A percentile compares a stretch with the other conserved stretches of the same genome.
Conservation (phyloP, 2,888 invertebrate species). For the Caenorhabditis sp. region DNA sequence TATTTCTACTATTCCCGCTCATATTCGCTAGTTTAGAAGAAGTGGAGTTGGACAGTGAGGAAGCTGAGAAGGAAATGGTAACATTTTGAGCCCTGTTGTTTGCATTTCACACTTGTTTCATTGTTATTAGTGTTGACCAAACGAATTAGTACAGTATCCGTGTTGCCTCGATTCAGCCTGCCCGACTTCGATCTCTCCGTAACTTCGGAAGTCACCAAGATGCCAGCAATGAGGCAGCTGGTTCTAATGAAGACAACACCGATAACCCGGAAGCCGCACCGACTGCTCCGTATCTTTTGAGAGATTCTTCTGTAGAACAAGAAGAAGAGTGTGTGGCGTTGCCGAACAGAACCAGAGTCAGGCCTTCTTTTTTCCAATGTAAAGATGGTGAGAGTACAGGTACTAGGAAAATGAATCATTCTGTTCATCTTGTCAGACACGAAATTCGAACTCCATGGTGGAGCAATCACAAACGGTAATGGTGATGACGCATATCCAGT, state of each 20-base stretch:
- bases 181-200: conserved; percentile 41
- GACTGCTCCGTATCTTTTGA: conserved; percentile 43
- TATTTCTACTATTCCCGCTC: conserved; percentile 23
- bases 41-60: conserved; percentile 30
- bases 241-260: conserved; percentile 46
- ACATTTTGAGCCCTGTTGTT: conserved; percentile 5
- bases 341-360: conserved; percentile 63
- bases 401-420: too few species aligned
- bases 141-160: background rate
- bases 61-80: conserved; percentile 36
- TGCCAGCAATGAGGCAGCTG: conserved; percentile 27
- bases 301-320: conserved; percentile 52
- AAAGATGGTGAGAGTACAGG: conserved; percentile 35
- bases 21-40: conserved; percentile 23
- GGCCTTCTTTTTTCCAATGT: conserved; percentile 66
- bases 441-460: conserved; percentile 69
- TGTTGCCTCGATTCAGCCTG: conserved; percentile 16
- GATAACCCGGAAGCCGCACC: conserved; percentile 42
- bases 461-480: conserved; percentile 72
- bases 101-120: background rate
- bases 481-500: conserved; percentile 75
- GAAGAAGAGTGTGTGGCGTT: conserved; percentile 60
- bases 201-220: conserved; percentile 39
- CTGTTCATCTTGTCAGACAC: conserved; percentile 33
- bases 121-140: background rate